A percentile compares a stretch with the other conserved stretches of the same genome.
Evolutionary conservation across 2,113 vertebrate genomes (phyloP).

Genomic region (Loxodonta africana): DNA sequence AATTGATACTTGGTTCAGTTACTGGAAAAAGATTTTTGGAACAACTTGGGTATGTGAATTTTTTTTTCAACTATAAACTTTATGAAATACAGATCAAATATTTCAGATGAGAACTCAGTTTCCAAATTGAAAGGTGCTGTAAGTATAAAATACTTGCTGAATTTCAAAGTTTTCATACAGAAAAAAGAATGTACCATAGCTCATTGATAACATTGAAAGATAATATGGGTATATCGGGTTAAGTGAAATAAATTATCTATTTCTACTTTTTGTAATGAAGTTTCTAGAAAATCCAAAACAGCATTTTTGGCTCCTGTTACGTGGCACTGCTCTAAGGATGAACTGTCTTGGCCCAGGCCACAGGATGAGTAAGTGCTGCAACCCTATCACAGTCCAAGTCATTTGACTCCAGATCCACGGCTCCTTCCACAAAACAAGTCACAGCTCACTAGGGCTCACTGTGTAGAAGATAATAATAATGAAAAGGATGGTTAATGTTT

Average conservation of each 20-base stretch:
- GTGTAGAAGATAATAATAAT: background rate
- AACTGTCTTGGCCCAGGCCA: background rate
- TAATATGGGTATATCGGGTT: background rate
- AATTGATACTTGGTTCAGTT: background rate
- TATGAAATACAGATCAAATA: constrained; percentile 58
- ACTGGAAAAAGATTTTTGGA: constrained; percentile 43
- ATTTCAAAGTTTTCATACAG: constrained; percentile 48
- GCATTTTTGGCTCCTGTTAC: background rate
- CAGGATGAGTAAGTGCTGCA: background rate
- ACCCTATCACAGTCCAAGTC: background rate
- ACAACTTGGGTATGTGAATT: background rate
- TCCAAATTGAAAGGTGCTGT: background rate
- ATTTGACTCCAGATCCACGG: background rate
- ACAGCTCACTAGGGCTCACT: background rate
- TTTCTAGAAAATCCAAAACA: constrained; percentile 48
- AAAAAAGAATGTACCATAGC: background rate
- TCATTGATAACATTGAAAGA: constrained; percentile 46
- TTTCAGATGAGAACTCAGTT: constrained; percentile 55
- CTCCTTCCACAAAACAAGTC: background rate
- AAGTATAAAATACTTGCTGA: background rate
- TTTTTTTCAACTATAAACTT: constrained; percentile 49
- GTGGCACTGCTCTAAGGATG: background rate
- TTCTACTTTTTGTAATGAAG: background rate
- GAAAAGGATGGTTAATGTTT: background rate
- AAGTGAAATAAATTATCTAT: constrained; percentile 25